Conservation (phyloP, 2,797 vertebrate species). For the Rachycentron canadum region DNA sequence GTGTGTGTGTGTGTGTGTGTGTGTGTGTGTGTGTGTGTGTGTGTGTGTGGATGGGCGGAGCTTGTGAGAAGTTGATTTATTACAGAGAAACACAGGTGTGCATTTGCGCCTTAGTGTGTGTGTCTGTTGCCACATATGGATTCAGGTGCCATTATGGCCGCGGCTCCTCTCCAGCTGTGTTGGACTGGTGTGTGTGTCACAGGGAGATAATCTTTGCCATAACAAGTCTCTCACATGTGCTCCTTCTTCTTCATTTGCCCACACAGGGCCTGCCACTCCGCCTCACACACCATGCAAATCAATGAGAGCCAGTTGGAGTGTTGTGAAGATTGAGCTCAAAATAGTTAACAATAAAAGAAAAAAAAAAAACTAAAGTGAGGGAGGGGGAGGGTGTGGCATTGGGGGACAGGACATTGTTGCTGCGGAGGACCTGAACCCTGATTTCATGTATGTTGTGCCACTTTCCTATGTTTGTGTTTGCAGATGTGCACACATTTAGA, state of each 20-base stretch:
- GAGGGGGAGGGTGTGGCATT: background rate
- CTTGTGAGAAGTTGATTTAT: conserved; percentile 22
- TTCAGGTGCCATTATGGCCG: conserved; percentile 48
- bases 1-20: conserved; percentile 31
- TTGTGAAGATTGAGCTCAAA: conserved; percentile 80
- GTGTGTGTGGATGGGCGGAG: conserved; percentile 11
- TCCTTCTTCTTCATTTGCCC: conserved; percentile 70
- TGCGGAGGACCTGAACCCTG: conserved; percentile 46
- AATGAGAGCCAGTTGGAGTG: conserved; percentile 77
- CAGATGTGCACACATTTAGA: conserved; percentile 18
- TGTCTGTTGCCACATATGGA: conserved; percentile 52
- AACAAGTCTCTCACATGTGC: conserved; percentile 65
- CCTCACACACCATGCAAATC: conserved; percentile 82
- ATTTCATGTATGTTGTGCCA: conserved; percentile 48
- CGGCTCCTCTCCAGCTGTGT: conserved; percentile 48
- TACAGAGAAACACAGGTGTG: conserved; percentile 61
- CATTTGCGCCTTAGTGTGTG: conserved; percentile 40
- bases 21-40: conserved; percentile 32
- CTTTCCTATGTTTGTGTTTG: conserved; percentile 9
- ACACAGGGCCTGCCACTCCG: conserved; percentile 57
- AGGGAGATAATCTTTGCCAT: conserved; percentile 72
- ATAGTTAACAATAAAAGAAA: conserved; percentile 66
- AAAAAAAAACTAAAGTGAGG: conserved; percentile 49
- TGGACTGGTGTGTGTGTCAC: conserved; percentile 32
- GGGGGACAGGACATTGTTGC: conserved; percentile 20